Conservation (phyloP, 2,113 vertebrate genomes). For the Odocoileus virginianus region DNA sequence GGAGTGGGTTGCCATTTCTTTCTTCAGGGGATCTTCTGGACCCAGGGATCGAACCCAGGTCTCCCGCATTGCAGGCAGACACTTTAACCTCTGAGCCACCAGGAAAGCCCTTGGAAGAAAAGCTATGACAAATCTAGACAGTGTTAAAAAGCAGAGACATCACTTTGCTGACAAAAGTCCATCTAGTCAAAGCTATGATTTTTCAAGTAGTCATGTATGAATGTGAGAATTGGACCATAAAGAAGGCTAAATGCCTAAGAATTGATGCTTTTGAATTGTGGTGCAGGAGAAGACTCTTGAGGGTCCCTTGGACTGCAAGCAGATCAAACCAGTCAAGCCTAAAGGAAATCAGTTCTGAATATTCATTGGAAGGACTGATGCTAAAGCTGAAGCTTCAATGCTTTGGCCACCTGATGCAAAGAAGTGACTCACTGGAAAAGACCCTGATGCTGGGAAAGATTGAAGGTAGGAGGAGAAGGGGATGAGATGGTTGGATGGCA, state of each 20-base stretch:
- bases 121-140: not conserved
- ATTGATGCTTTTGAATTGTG: accelerated
- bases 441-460: not conserved
- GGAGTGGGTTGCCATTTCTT: too few species aligned
- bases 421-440: not conserved
- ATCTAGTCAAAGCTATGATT: not conserved
- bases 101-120: not conserved
- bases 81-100: too few species aligned
- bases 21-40: too few species aligned
- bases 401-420: not conserved
- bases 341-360: not conserved
- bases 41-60: too few species aligned
- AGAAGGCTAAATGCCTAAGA: not conserved
- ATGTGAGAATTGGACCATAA: not conserved
- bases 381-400: not conserved
- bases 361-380: not conserved
- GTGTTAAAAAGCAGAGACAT: not conserved
- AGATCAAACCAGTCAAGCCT: not conserved
- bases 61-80: too few species aligned
- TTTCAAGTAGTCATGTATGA: not conserved
- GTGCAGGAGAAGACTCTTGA: not conserved
- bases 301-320: not conserved
- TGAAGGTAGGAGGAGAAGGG: not conserved
- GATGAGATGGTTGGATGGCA: not conserved
- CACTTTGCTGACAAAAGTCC: not conserved